These are phyloP conservation scores for Trochalopteron elliotii DNA, from an alignment of 2,113 vertebrate genomes.

Conservation along the genomic window DNA sequence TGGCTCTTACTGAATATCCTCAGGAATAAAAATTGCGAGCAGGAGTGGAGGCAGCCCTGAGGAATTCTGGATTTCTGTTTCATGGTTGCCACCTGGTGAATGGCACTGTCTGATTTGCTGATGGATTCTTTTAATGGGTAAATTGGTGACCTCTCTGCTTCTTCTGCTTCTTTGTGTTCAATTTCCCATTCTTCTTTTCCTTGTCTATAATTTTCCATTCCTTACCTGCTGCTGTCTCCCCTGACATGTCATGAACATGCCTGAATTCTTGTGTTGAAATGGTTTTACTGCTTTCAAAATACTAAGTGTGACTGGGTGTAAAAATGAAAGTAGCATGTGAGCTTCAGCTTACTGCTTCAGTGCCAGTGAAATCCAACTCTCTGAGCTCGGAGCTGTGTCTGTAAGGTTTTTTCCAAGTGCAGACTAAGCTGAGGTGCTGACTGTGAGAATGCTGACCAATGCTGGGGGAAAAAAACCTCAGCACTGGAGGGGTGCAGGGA, in stretches of 20 bases:
- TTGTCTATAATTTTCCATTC: background rate
- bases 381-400: background rate
- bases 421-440: background rate
- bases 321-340: background rate
- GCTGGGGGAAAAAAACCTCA: background rate
- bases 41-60: background rate
- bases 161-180: background rate
- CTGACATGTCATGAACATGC: background rate
- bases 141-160: background rate
- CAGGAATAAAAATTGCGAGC: background rate
- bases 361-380: background rate
- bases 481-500: background rate
- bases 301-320: background rate
- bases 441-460: background rate
- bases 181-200: background rate
- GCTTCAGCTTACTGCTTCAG: background rate
- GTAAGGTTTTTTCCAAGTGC: background rate
- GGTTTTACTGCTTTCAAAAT: background rate
- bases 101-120: background rate
- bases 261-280: background rate
- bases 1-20: background rate
- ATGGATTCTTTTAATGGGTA: background rate
- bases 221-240: background rate
- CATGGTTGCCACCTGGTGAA: background rate
- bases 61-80: background rate